Base-by-base conservation (phyloP, 2,888 invertebrate species). In the Lithodes maja region DNA sequence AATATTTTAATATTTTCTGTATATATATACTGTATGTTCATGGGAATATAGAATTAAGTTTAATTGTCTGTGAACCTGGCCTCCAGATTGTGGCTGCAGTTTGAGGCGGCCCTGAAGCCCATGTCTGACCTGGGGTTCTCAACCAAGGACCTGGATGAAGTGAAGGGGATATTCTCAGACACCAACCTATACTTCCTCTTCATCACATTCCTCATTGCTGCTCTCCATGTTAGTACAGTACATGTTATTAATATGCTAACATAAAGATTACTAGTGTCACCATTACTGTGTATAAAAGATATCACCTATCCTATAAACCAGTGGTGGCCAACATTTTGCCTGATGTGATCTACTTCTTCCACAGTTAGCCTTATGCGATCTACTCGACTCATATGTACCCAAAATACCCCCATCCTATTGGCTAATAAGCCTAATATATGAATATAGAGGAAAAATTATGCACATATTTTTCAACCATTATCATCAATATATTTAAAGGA, bases 111-210 rank as follows among this genome's bases (percentile, higher is more conserved):
- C 0, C 95, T 98, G 92, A 94, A 95, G 33, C 96, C 96, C 83
- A 95, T 98, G 92, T 94, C 95, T 82, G 93, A 94, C n/a, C 94
- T 98, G 85, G 98, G 98, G 3, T 99, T 99, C 93, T 96, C 96
- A 69, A 96, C 97, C 90, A 99, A 98, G 93, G 99, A 99, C 94
- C 95, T 98, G 68, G 99, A 99, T 94, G 99, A 99, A 94, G 96
- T 98, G 0, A 99, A 99, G 94, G 97, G 97, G 83, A 97, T 99
- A 92, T 98, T 99, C 94, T 97, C 97, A 0, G 99, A 99, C 93
- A 99, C 99, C 0, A 99, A 99, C 94, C 95, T 99, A 75, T 98
- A 97, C 93, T 95, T 99, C 89, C 94, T 99, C 77, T 96, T 97
- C 92, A 96, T 97, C 86, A 99, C 99, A 1, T 96, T 99, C 92